Evolutionary conservation across 35 echinoderm and acorn worm species (phyloP).

Genomic region (Apostichopus japonicus): DNA sequence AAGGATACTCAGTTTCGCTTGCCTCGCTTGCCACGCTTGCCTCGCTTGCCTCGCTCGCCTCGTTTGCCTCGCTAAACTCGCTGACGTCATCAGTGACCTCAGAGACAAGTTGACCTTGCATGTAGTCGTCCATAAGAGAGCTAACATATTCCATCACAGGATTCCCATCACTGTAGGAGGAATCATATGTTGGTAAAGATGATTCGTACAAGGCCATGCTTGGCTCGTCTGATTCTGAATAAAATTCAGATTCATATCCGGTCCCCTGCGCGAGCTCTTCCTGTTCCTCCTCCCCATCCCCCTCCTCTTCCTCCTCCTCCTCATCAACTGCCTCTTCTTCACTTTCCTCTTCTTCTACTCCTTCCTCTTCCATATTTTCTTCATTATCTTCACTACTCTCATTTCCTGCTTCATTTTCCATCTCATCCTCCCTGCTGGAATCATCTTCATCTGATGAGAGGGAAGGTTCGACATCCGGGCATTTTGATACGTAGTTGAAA

Average conservation of each 20-base stretch:
- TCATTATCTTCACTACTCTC: background rate
- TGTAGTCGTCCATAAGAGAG: background rate
- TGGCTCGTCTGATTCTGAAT: background rate
- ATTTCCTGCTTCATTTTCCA: background rate
- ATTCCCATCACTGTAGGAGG: background rate
- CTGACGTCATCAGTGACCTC: background rate
- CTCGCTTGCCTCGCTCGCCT: background rate
- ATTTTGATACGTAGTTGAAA: slow-evolving; percentile 46
- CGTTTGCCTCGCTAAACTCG: background rate
- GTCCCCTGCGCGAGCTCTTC: background rate
- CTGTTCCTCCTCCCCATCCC: background rate
- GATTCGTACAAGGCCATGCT: slow-evolving; percentile 24
- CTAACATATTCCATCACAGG: background rate
- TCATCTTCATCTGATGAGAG: background rate
- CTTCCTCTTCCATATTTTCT: background rate
- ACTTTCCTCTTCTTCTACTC: background rate
- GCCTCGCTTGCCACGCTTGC: background rate
- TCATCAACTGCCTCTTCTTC: background rate
- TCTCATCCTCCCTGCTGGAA: background rate
- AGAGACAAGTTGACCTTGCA: background rate
- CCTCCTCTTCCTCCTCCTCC: background rate
- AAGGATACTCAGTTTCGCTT: slow-evolving; percentile 16
- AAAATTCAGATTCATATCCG: background rate
- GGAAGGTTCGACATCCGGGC: slow-evolving; percentile 10
- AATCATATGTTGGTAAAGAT: slow-evolving; percentile 43